Evolutionary conservation across 2,888 invertebrate species (phyloP), one percentile per base, ranked within the genome.

Genomic region (Meteorus colon): DNA sequence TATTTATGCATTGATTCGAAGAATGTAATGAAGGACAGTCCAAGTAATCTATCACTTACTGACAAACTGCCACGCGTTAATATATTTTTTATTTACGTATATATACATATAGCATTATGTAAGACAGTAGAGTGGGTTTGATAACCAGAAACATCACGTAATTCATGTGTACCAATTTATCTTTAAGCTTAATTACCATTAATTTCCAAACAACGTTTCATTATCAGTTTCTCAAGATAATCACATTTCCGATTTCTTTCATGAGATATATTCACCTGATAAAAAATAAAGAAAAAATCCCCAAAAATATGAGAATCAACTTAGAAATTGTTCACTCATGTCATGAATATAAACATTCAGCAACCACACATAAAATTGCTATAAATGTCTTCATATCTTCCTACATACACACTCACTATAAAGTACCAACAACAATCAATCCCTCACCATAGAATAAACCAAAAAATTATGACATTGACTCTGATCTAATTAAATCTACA

Each of bases 71-170:
- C 41, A 41, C 41, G 12, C 48, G 48, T n/a, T n/a, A 16, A n/a
- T 48, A n/a, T 12, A 48, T 48, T 48, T 48, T 48, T 48, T 48
- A 16, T 48, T n/a, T n/a, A 48, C 48, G 48, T n/a, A 16, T 48
- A n/a, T 48, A 5, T 48, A 48, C 16, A n/a, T 48, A n/a, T 48
- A 16, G 8, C 12, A 41, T 41, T 41, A 41, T 12, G 8, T 41
- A 41, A 41, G 48, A n/a, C n/a, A n/a, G 48, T 48, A 48, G 5
- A 48, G 48, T n/a, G 59, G 3, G 59, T 29, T 63, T 63, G 34
- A 63, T 63, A 63, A 63, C 34, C 63, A 63, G 34, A 63, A 63
- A 63, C 16, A 10, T 63, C 34, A 63, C n/a, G 31, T 34, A 63
- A 63, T 63, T 14, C 31, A 31, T 34, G 29, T n/a, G 48, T 48